Evolutionary conservation across 37 sponge, comb jelly and placozoan genomes (phyloP).

Genomic region (Ianthella basta): DNA sequence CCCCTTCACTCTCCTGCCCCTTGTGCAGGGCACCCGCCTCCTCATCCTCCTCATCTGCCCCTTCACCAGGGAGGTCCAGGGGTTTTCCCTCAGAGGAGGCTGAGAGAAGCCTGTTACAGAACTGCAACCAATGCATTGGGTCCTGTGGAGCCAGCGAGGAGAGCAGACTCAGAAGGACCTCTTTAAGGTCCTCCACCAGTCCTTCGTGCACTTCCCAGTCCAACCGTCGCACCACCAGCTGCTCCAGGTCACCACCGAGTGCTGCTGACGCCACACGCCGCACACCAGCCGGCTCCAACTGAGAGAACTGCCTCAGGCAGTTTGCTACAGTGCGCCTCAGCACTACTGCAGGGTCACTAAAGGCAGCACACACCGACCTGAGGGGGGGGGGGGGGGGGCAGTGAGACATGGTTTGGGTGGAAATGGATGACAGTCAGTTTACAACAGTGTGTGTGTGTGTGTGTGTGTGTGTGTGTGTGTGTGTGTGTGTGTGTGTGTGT

Average conservation of each 20-base stretch:
- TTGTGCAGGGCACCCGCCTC: conserved; percentile 68
- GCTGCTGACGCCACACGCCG: background rate
- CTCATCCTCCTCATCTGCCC: conserved; percentile 82
- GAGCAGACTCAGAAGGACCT: conserved; percentile 85
- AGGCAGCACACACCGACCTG: conserved; percentile 52
- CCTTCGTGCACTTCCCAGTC: conserved; percentile 76
- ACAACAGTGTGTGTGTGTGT: conserved; percentile 7
- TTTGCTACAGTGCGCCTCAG: conserved; percentile 82
- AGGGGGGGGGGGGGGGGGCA: conserved; percentile 26
- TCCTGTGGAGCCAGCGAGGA: conserved; percentile 70
- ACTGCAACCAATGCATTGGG: conserved; percentile 85
- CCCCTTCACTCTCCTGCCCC: conserved; percentile 67
- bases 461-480: no score
- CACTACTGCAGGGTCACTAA: conserved; percentile 69
- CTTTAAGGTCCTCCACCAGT: conserved; percentile 75
- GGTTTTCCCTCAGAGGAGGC: conserved; percentile 34
- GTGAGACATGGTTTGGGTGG: no score
- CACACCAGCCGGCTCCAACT: conserved; percentile 75
- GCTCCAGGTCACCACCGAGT: conserved; percentile 47
- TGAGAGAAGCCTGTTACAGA: conserved; percentile 82
- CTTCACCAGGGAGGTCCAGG: background rate
- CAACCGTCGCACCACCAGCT: conserved; percentile 65
- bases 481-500: no score
- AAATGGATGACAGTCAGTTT: no score
- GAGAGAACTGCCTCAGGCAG: conserved; percentile 88